Base-by-base conservation (phyloP, 2,888 invertebrate genomes). In the Galerucella pusilla region DNA sequence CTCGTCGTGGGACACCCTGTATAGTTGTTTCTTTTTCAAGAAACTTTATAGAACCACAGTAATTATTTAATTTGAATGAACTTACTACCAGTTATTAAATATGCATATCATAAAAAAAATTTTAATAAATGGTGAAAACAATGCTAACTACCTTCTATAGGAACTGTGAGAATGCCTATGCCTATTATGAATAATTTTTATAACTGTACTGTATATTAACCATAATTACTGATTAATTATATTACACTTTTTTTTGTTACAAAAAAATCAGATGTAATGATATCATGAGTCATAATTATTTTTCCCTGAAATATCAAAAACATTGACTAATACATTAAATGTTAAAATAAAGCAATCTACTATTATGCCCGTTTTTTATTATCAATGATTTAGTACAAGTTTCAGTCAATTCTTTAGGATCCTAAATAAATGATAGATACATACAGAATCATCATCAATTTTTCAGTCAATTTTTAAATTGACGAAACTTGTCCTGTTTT, bases 121-220 rank as follows among this genome's bases (percentile, higher is more conserved):
- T 28, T 28, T 28, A 28, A 28, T 52, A 7, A 52, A n/a, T n/a
- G n/a, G 52, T 52, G 6, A 52, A 52, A 52, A 52, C 52, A n/a
- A n/a, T 14, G 52, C n/a, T 52, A 52, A 52, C n/a, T n/a, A 52
- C 52, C n/a, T n/a, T n/a, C n/a, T 52, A 52, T 14, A 52, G n/a
- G n/a, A 52, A 52, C n/a, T 52, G 14, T 52, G 52, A 14, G 52
- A 52, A 52, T n/a, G 52, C 14, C 14, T 49, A 52, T n/a, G 52
- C 14, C 14, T 49, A 49, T 52, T 52, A 52, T 52, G 52, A 14
- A n/a, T 52, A 52, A 52, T 52, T 49, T 49, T 49, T 52, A 52
- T 52, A 52, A 52, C n/a, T 7, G n/a, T 52, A n/a, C n/a, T 20
- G 25, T 57, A 61, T 2, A 61, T 70, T 61, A n/a, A 59, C 64